Percentiles rank a stretch among this genome's conserved stretches.
These are phyloP conservation scores for Drosophila merina DNA, from an alignment of 2,888 invertebrate species.

Conservation along the genomic window DNA sequence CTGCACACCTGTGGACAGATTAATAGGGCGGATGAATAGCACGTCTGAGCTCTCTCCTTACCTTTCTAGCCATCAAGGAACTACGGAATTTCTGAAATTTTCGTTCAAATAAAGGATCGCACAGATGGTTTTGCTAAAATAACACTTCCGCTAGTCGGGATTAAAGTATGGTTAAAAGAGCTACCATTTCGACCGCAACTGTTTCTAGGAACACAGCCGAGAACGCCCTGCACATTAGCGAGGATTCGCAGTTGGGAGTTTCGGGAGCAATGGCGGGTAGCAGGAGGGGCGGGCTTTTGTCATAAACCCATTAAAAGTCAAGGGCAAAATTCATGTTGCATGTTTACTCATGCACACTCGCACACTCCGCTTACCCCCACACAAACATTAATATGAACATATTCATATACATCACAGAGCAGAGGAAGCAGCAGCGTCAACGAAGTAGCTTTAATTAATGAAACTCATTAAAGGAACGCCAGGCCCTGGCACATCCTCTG, in stretches of 20 bases:
- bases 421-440: conserved; percentile 44
- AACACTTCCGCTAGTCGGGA: not conserved
- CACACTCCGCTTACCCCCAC: conserved; percentile 23
- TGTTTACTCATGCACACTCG: conserved; percentile 62
- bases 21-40: not conserved
- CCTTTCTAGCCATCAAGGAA: not conserved
- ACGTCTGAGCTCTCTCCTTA: too few relatives aligned
- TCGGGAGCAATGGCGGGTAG: conserved; percentile 2
- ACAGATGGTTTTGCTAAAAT: not conserved
- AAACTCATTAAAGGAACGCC: conserved; percentile 72
- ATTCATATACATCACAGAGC: conserved; percentile 38
- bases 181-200: not conserved
- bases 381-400: conserved; percentile 13
- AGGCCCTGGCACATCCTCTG: conserved; percentile 10
- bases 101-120: not conserved
- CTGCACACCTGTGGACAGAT: not conserved
- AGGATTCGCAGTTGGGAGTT: conserved; percentile 9
- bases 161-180: not conserved
- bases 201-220: conserved; percentile 41
- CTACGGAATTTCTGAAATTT: not conserved
- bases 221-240: conserved; percentile 63
- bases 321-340: conserved; percentile 80
- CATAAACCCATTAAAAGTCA: conserved; percentile 81
- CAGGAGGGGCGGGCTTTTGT: conserved; percentile 65
- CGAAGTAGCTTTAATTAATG: conserved; percentile 79